phyloP scores from a whole-genome alignment of 2,888 invertebrate species.

The Smittia sp. region DNA sequence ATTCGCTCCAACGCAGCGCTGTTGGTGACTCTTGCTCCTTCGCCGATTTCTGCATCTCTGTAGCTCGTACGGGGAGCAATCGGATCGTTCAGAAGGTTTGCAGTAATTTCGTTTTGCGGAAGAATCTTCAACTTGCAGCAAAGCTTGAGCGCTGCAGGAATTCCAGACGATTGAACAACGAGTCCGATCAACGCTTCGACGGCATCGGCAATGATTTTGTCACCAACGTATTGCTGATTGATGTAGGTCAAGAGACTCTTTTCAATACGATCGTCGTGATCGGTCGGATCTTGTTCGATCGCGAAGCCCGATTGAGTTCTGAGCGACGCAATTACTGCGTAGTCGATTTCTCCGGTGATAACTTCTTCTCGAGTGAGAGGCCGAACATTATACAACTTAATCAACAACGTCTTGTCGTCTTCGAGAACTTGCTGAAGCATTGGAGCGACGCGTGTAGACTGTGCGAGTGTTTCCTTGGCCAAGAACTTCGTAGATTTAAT shows the following conservation, averaged over 20 bases:
- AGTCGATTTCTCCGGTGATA: slow-evolving; percentile 47
- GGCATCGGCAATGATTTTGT: slow-evolving; percentile 72
- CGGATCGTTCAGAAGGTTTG: slow-evolving; percentile 47
- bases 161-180: slow-evolving; percentile 60
- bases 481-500: slow-evolving; percentile 65
- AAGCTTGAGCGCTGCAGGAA: slow-evolving; percentile 55
- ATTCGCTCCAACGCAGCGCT: slow-evolving; percentile 58
- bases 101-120: slow-evolving; percentile 53
- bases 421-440: slow-evolving; percentile 49
- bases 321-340: neutral
- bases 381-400: neutral
- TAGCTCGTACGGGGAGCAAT: slow-evolving; percentile 43
- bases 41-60: neutral
- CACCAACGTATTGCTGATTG: slow-evolving; percentile 55
- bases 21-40: slow-evolving; percentile 48
- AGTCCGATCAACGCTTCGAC: slow-evolving; percentile 79
- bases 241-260: slow-evolving; percentile 54
- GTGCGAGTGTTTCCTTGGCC: slow-evolving; percentile 63
- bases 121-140: slow-evolving; percentile 65
- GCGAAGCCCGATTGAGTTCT: neutral
- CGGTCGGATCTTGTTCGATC: neutral
- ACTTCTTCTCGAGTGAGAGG: slow-evolving; percentile 50
- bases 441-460: slow-evolving; percentile 65
- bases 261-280: slow-evolving; percentile 42
- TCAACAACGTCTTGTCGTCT: slow-evolving; percentile 43